These are phyloP conservation scores for pig (Sus scrofa) DNA, from an alignment of 2,113 vertebrate genomes.

Conservation along the genomic window T2T-Sscrofa CM000819.6:128211501-128212000, in stretches of 20 bases:
- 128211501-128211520: too few relatives aligned
- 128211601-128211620: too few relatives aligned
- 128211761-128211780: not conserved
- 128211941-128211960: not conserved
- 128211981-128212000: not conserved
- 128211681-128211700: not conserved
- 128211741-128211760: not conserved
- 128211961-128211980: fast-evolving
- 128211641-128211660: too few relatives aligned
- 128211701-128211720: not conserved
- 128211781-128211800: not conserved
- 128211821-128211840: not conserved
- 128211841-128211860: not conserved
- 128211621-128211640: too few relatives aligned
- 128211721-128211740: not conserved
- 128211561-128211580: too few relatives aligned
- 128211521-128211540: too few relatives aligned
- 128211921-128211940: not conserved
- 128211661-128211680: not conserved
- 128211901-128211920: not conserved
- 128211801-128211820: not conserved
- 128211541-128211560: too few relatives aligned
- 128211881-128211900: not conserved
- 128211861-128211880: too few relatives aligned
- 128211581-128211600: too few relatives aligned